These are phyloP conservation scores for Balanococcus diminutus DNA, from an alignment of 2,888 invertebrate genomes.

Conservation along the genomic window DNA sequence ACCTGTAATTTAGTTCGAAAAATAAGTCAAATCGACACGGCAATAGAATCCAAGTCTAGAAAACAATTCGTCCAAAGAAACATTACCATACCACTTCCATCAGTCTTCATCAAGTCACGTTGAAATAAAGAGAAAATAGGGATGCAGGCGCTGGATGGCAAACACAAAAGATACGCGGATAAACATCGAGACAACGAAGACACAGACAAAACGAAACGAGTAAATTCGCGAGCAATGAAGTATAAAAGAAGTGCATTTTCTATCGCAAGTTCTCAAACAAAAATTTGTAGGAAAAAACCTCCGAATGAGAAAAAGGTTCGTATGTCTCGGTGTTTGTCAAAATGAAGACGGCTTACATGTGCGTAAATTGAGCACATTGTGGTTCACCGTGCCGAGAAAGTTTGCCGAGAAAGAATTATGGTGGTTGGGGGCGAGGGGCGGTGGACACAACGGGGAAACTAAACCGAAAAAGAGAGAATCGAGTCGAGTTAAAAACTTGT, in stretches of 20 bases:
- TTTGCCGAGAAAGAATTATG: background rate
- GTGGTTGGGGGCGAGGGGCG: too few relatives aligned
- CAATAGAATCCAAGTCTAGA: too few relatives aligned
- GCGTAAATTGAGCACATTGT: conserved; percentile 27
- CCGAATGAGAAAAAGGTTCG: background rate
- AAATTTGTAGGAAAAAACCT: background rate
- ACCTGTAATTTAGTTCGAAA: too few relatives aligned
- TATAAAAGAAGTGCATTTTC: conserved; percentile 1
- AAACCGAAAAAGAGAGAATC: background rate
- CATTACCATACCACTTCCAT: too few relatives aligned
- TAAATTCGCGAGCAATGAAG: background rate
- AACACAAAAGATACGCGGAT: too few relatives aligned
- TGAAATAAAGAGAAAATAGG: too few relatives aligned
- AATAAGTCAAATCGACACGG: too few relatives aligned
- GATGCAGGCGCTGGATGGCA: too few relatives aligned
- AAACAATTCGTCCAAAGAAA: too few relatives aligned
- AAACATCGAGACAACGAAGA: too few relatives aligned
- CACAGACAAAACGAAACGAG: background rate
- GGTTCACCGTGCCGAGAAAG: conserved; percentile 18
- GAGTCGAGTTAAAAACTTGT: conserved; percentile 33
- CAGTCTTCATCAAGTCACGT: too few relatives aligned
- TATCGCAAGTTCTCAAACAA: background rate
- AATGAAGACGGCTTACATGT: conserved; percentile 23
- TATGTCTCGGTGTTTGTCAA: background rate
- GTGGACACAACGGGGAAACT: background rate